A percentile compares a stretch with the other conserved stretches of the same genome.
Evolutionary conservation across 2,797 vertebrate species (phyloP).

Genomic region (Lutjanus argentimaculatus): DNA sequence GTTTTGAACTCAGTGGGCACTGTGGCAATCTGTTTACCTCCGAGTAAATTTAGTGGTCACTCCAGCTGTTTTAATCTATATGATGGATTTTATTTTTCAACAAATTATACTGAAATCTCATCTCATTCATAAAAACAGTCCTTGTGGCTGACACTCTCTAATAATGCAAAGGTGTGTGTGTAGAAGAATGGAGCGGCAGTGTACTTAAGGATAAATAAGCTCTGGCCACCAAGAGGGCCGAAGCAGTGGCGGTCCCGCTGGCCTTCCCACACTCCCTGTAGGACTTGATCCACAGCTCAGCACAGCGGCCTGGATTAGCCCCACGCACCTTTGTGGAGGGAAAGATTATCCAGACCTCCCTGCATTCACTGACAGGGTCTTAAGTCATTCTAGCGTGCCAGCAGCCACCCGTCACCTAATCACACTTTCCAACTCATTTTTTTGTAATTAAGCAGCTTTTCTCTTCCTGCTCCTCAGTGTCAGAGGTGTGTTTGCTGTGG

Average conservation of each 20-base stretch:
- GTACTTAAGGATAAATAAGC: conserved; percentile 67
- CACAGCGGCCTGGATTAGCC: conserved; percentile 85
- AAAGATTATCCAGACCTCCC: conserved; percentile 89
- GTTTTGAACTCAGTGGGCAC: not conserved
- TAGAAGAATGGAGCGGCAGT: conserved; percentile 48
- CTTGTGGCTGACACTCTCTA: conserved; percentile 14
- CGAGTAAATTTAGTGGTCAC: not conserved
- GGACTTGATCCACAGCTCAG: conserved; percentile 84
- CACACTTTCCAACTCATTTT: conserved; percentile 79
- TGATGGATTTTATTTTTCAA: conserved; percentile 1
- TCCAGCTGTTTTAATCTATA: not conserved
- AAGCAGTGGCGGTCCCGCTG: conserved; percentile 72
- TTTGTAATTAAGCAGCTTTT: conserved; percentile 87
- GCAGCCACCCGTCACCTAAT: conserved; percentile 83
- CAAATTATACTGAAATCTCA: conserved; percentile 16
- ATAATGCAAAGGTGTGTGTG: conserved; percentile 52
- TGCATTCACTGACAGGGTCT: conserved; percentile 85
- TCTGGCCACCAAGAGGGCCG: conserved; percentile 72
- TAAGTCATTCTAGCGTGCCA: conserved; percentile 86
- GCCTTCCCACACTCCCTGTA: conserved; percentile 87
- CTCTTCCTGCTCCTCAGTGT: conserved; percentile 49
- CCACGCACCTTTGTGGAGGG: conserved; percentile 86
- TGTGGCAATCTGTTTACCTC: not conserved
- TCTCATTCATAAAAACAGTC: conserved; percentile 1
- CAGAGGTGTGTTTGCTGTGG: conserved; percentile 57